Evolutionary conservation across 1,140 invertebrate species (phyloP).

Genomic region (Drosophila nigromelanica): DNA sequence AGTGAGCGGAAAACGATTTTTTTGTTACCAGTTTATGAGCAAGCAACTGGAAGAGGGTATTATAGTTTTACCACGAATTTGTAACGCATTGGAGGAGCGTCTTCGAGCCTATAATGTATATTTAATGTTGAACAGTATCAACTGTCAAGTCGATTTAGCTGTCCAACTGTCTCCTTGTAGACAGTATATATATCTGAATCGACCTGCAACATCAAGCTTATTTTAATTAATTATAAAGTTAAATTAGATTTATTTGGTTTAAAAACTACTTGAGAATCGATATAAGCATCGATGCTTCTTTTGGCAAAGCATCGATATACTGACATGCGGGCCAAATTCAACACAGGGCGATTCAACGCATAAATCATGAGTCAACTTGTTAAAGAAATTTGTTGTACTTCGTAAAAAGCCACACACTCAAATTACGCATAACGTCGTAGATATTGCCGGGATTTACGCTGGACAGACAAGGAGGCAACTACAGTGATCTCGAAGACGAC

Average conservation of each 20-base stretch:
- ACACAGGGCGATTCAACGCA: slow-evolving; percentile 24
- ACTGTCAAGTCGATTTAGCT: too few relatives aligned
- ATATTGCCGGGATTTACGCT: slow-evolving; percentile 40
- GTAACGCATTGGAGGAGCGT: too few relatives aligned
- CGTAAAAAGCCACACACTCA: slow-evolving; percentile 40
- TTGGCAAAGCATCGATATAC: slow-evolving; percentile 10
- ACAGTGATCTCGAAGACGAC: slow-evolving; percentile 52
- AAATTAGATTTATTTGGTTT: not conserved
- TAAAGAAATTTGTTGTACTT: slow-evolving; percentile 24
- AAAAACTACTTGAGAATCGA: not conserved
- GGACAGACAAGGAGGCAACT: slow-evolving; percentile 37
- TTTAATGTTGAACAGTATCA: too few relatives aligned
- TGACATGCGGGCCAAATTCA: not conserved
- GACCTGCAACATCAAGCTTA: not conserved
- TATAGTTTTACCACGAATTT: too few relatives aligned
- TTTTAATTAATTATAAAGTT: not conserved
- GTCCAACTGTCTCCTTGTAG: too few relatives aligned
- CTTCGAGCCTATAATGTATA: too few relatives aligned
- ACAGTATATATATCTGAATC: too few relatives aligned
- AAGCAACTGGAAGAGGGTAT: too few relatives aligned
- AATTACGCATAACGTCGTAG: slow-evolving; percentile 7
- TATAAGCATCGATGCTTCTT: not conserved
- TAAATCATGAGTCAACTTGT: slow-evolving; percentile 44
- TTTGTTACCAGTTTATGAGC: too few relatives aligned
- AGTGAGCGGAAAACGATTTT: too few relatives aligned